A percentile compares a stretch with the other conserved stretches of the same genome.
Conservation (phyloP, 2,888 invertebrate species). For the Hybos culiciformis region DNA sequence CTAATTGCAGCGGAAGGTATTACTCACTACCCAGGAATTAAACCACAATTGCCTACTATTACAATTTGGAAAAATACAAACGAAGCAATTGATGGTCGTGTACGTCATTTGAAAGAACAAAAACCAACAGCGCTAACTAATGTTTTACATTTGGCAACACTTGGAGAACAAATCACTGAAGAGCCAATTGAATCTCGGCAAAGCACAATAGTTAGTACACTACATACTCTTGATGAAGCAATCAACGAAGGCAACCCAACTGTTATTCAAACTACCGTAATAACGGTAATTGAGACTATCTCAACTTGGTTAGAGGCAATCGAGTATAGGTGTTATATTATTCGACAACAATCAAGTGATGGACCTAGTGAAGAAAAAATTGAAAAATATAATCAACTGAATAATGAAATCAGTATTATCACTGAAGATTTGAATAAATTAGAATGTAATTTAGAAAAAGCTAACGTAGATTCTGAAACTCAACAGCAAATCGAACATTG, state of each 20-base stretch:
- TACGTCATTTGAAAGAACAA: conserved; percentile 39
- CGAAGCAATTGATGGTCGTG: conserved; percentile 39
- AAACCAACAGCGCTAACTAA: conserved; percentile 44
- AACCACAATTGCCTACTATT: conserved; percentile 18
- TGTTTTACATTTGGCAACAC: conserved; percentile 46
- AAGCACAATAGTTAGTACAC: conserved; percentile 42
- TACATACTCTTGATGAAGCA: conserved; percentile 35
- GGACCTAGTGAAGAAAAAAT: conserved; percentile 47
- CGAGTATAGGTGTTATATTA: conserved; percentile 59
- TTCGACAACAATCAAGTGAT: conserved; percentile 42
- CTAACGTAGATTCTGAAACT: conserved; percentile 35
- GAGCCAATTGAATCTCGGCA: conserved; percentile 42
- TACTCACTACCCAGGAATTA: conserved; percentile 5
- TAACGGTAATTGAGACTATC: conserved; percentile 65
- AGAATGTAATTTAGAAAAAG: conserved; percentile 41
- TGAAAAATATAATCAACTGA: conserved; percentile 45
- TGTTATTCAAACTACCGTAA: conserved; percentile 52
- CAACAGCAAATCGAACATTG: conserved; percentile 42
- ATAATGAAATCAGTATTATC: conserved; percentile 51
- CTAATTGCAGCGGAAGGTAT: conserved; percentile 8
- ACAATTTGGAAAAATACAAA: conserved; percentile 41
- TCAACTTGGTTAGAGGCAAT: conserved; percentile 76
- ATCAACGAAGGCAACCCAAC: conserved; percentile 43
- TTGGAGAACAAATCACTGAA: conserved; percentile 42
- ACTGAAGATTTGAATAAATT: conserved; percentile 52